phyloP scores from a whole-genome alignment of 2,888 invertebrate species.

The Athripsodes cinereus region DNA sequence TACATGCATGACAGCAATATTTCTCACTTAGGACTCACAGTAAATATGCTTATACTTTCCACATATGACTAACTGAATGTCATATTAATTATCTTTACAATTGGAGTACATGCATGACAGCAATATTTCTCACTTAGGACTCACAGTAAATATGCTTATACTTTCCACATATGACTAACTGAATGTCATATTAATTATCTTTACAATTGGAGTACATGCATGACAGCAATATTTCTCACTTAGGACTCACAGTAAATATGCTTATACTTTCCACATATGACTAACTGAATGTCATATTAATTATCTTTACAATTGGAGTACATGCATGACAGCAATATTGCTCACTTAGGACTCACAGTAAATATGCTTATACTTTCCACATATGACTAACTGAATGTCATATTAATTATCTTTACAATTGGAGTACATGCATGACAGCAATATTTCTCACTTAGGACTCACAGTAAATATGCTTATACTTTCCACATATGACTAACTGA shows the following conservation, averaged over 20 bases:
- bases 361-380: too few species aligned
- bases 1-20: conserved; percentile 86
- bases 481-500: too few species aligned
- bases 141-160: conserved; percentile 87
- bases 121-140: conserved; percentile 85
- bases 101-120: conserved; percentile 89
- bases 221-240: conserved; percentile 78
- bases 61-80: neutral
- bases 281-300: neutral
- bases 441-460: conserved; percentile 86
- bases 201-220: conserved; percentile 82
- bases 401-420: too few species aligned
- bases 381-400: too few species aligned
- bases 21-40: conserved; percentile 90
- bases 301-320: conserved; percentile 57
- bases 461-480: too few species aligned
- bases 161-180: too few species aligned
- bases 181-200: too few species aligned
- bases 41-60: too few species aligned
- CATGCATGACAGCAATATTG: conserved; percentile 84
- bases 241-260: conserved; percentile 88
- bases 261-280: too few species aligned
- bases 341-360: conserved; percentile 90
- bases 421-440: conserved; percentile 85
- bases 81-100: too few species aligned